Base-by-base conservation (phyloP, 2,888 invertebrate genomes). In the Steinernema carpocapsae region DNA sequence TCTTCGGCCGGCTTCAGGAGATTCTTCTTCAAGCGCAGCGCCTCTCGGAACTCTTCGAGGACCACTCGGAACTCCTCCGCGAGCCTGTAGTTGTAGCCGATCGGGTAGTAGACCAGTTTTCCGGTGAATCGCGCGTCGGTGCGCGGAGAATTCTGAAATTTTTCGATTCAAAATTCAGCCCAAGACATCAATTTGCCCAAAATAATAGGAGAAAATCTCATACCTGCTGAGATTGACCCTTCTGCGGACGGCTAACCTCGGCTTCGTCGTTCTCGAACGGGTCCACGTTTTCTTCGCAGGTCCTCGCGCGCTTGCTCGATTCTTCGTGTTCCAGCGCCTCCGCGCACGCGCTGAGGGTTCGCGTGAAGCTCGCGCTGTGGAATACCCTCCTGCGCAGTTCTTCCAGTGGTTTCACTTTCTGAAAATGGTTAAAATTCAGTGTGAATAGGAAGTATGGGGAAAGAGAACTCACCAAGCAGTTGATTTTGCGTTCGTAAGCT, bases 401-500 rank as follows among this genome's bases (percentile, higher is more conserved):
- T n/a, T 6, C 48, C 17, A 17, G 6, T 48, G 48, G 48, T 4
- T 48, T 48, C 48, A 17, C 19, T 48, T 48, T 48, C 48, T 48
- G n/a, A 48, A 48, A 48, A n/a, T n/a, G n/a, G n/a, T n/a, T n/a
- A n/a, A n/a, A n/a, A n/a, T n/a, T n/a, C n/a, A n/a, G n/a, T n/a
- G n/a, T n/a, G n/a, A n/a, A n/a, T n/a, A n/a, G n/a, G n/a, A n/a
- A n/a, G n/a, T n/a, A n/a, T 12, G 43, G 14, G 14, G 10, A 14
- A 14, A 43, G 43, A 43, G 14, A 56, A 14, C 56, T 26, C 6
- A 56, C 56, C 56, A 56, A 24, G 6, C 2, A 17, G 7, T 14
- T 19, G 17, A 56, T 22, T 26, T 26, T 22, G 26, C 56, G 56
- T 56, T 56, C 56, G 17, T 56, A 56, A 1, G 56, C 56, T 56